Conservation (phyloP, 2,113 vertebrate genomes). For the Raphicerus campestris region DNA sequence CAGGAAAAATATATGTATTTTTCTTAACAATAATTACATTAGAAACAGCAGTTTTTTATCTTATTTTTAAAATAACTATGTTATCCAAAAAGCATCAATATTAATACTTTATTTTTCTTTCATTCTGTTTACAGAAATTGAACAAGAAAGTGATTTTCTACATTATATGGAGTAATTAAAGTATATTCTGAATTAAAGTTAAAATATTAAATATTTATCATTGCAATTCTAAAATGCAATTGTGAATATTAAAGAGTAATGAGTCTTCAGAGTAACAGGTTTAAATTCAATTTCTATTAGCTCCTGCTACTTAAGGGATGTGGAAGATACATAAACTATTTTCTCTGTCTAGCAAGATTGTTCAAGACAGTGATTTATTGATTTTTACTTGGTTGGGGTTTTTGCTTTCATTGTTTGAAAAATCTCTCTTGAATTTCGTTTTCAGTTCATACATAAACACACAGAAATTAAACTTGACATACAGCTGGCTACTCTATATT, state of each 20-base stretch:
- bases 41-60: neutral
- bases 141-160: slow-evolving; percentile 26
- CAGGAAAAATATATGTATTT: neutral
- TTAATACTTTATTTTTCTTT: slow-evolving; percentile 18
- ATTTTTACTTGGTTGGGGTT: slow-evolving; percentile 39
- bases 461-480: slow-evolving; percentile 52
- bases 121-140: neutral
- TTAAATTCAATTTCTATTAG: slow-evolving; percentile 31
- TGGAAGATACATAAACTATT: neutral
- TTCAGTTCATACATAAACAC: slow-evolving; percentile 31
- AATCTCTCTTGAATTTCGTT: slow-evolving; percentile 31
- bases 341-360: slow-evolving; percentile 39
- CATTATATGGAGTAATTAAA: slow-evolving; percentile 12
- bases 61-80: neutral
- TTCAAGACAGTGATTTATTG: slow-evolving; percentile 11
- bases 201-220: slow-evolving; percentile 53
- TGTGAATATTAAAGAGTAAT: slow-evolving; percentile 50
- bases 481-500: neutral
- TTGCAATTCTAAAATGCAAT: slow-evolving; percentile 38
- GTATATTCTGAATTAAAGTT: neutral
- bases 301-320: neutral
- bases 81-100: slow-evolving; percentile 9
- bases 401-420: slow-evolving; percentile 49
- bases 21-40: neutral
- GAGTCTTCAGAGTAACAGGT: slow-evolving; percentile 30